Evolutionary conservation across 2,888 invertebrate genomes (phyloP).

Genomic region (Colletes collaris): DNA sequence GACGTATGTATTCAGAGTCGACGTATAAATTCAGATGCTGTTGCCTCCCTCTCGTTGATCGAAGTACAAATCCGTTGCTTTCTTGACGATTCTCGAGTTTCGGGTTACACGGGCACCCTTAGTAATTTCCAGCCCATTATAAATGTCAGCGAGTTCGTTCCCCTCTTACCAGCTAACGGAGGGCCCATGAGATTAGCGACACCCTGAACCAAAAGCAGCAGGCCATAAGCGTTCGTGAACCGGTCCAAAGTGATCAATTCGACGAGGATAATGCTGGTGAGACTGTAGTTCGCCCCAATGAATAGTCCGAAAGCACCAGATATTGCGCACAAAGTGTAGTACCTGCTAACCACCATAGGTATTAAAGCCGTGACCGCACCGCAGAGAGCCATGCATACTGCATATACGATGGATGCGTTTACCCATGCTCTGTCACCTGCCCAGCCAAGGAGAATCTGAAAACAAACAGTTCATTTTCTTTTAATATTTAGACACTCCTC

Average conservation of each 20-base stretch:
- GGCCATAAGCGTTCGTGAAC: conserved; percentile 95
- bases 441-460: conserved; percentile 92
- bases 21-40: no score
- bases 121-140: neutral
- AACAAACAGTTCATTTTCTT: conserved; percentile 2
- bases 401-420: conserved; percentile 91
- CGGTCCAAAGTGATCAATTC: conserved; percentile 94
- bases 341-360: conserved; percentile 86
- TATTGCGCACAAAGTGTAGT: conserved; percentile 86
- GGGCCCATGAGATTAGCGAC: conserved; percentile 95
- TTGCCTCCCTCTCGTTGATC: no score
- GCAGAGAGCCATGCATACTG: conserved; percentile 90
- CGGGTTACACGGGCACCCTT: no score
- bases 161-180: conserved; percentile 90
- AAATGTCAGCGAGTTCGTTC: conserved; percentile 4
- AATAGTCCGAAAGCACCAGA: conserved; percentile 94
- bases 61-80: no score
- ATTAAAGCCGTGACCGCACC: conserved; percentile 88
- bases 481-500: neutral
- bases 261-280: conserved; percentile 95
- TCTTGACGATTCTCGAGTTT: no score
- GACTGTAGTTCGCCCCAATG: conserved; percentile 95
- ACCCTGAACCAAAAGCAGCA: conserved; percentile 94
- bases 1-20: no score
- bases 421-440: conserved; percentile 92